These are phyloP conservation scores for Mohoua ochrocephala DNA, from an alignment of 2,113 vertebrate species.

Conservation along the genomic window DNA sequence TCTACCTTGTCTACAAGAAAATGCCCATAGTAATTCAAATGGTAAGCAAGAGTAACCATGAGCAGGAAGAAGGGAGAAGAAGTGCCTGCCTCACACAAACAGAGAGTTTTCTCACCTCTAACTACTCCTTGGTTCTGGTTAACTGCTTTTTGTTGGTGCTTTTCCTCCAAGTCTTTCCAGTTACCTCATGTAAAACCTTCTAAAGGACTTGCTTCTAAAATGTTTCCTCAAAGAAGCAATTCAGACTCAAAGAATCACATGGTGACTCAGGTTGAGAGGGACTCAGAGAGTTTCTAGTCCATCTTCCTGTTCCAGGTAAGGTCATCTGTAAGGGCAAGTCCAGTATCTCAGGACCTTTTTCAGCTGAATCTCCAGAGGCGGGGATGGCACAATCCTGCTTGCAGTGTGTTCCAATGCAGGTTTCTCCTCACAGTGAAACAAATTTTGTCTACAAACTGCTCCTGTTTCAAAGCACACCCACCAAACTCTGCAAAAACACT, in stretches of 20 bases:
- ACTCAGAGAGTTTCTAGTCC: neutral
- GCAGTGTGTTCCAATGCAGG: neutral
- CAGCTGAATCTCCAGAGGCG: rapidly evolving
- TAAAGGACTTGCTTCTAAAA: neutral
- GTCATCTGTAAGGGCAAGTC: neutral
- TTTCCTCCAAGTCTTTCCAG: neutral
- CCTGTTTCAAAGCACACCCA: neutral
- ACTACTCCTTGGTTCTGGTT: neutral
- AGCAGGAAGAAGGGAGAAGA: neutral
- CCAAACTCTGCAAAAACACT: neutral
- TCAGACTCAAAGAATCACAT: neutral
- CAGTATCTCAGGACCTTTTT: neutral
- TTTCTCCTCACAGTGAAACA: neutral
- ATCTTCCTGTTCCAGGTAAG: neutral
- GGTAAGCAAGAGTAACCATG: neutral
- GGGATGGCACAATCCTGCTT: neutral
- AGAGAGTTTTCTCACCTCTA: neutral
- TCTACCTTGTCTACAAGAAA: neutral
- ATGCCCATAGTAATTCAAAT: neutral
- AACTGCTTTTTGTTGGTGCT: neutral
- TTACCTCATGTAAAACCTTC: neutral
- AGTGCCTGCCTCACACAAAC: neutral
- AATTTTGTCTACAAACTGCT: neutral
- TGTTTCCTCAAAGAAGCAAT: neutral
- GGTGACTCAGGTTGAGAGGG: neutral